Evolutionary conservation across 2,888 invertebrate genomes (phyloP), one percentile per base, ranked within the genome.

Genomic region (Hartigia nigra): DNA sequence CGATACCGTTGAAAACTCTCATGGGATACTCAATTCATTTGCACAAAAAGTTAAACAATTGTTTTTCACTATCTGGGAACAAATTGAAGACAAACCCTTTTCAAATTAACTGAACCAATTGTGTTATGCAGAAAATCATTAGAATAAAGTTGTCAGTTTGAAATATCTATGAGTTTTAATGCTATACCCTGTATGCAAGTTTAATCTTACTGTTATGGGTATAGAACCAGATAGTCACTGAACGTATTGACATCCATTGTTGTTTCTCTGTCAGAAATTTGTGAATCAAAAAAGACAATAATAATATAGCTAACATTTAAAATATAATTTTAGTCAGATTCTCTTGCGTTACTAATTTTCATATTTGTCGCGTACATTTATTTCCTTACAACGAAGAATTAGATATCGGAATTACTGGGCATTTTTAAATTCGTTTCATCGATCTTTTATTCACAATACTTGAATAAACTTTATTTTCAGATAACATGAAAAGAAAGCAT

Each of bases 101-200:
- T 81, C 69, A 75, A 81, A 80, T 79, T 81, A 23, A 55, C 55
- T 77, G 83, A 80, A 83, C 80, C 82, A 82, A 39, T 83, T 84
- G 82, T 85, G 80, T 85, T 82, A 81, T 82, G 81, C 79, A 81
- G 82, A 83, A 84, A 78, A 83, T 81, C 82, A 82, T 80, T 76
- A 75, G 85, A 87, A 86, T 87, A 87, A 87, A 87, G 78, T 87
- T 85, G 84, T 84, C 85, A 86, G 79, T 87, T 87, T 85, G 77
- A 85, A 83, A 82, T 85, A 86, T 78, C 80, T 78, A 80, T 76
- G 78, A 77, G 82, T 80, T 82, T 79, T 85, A 55, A 55, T 55
- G 55, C 55, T 55, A 55, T 23, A 23, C 23, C 55, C 23, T 55
- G 23, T 55, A 55, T 9, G 55, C 55, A 55, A 55, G 55, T 55